Base-by-base conservation (phyloP, 2,797 vertebrate genomes). In the Novumbra hubbsi region DNA sequence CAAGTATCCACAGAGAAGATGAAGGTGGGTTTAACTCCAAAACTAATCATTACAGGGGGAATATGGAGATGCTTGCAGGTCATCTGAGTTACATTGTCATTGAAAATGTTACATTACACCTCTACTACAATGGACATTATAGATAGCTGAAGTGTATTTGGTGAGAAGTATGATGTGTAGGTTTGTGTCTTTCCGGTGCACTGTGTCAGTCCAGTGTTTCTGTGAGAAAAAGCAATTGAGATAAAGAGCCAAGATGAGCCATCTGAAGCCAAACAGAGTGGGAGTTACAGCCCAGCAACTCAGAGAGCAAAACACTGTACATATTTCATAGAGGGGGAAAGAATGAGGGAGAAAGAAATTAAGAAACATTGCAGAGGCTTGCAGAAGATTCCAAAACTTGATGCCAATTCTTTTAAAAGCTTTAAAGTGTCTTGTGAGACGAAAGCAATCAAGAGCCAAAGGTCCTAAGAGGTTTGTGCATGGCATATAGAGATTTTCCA, bases 1-100 rank as follows among this genome's bases (percentile, higher is more conserved):
- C 75, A 78, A 81, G 83, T 78, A 85, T 80, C 78, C 78, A 78
- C 30, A 71, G 74, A 83, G 81, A 76, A 87, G 86, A 86, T 81
- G 70, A 85, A 86, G 84, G 78, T 85, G 75, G 74, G 81, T 81
- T 89, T 89, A 86, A 89, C 83, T 80, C 78, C 0, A 49, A 72
- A 84, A 76, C 78, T 81, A 75, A 76, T 79, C 60, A 80, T 79
- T 75, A 76, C 77, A 81, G 68, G 79, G 4, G 1, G 70, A 77
- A 69, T 78, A 84, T 85, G 21, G 55, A 78, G 9, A 72, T 24
- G 19, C 52, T n/a, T 8, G 6, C 19, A 55, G 50, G 17, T n/a
- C 7, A 55, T 55, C 19, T n/a, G 7, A 55, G 16, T 19, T 55
- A 8, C 50, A n/a, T 55, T 55, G 50, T 55, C 50, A 55, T n/a